phyloP scores from a whole-genome alignment of 2,888 invertebrate genomes.

The Iselma pallidipennis region DNA sequence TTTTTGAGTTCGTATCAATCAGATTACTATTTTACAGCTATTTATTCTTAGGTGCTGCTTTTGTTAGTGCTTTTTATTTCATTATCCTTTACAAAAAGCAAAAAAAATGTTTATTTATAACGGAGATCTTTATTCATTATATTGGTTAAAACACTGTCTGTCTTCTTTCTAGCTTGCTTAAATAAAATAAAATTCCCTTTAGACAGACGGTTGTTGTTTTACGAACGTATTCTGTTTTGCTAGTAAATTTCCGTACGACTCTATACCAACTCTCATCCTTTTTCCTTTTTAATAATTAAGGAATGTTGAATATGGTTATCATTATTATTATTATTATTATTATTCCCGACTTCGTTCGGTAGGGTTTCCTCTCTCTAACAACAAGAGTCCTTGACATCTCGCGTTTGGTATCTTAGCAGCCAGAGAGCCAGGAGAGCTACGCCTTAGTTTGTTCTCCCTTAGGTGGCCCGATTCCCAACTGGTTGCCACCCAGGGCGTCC shows the following conservation, averaged over 20 bases:
- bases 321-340: neutral
- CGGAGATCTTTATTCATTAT: no score
- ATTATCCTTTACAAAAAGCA: no score
- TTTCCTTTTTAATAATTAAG: slow-evolving; percentile 13
- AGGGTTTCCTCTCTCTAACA: neutral
- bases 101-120: no score
- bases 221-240: no score
- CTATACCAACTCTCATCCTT: neutral
- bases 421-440: neutral
- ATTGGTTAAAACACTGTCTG: no score
- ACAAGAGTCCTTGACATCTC: slow-evolving; percentile 1
- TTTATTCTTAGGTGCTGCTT: no score
- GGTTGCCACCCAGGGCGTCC: neutral
- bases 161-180: no score
- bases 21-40: no score
- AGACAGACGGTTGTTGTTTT: no score
- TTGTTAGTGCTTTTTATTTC: no score
- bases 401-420: slow-evolving; percentile 4
- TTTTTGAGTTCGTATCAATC: no score
- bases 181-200: no score
- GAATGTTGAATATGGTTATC: slow-evolving; percentile 5
- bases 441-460: slow-evolving; percentile 8
- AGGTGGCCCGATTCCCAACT: neutral
- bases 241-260: neutral
- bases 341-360: neutral